Evolutionary conservation across 2,797 vertebrate species (phyloP), one percentile per base, ranked within the genome.

Genomic region (Muscicapa striata): DNA sequence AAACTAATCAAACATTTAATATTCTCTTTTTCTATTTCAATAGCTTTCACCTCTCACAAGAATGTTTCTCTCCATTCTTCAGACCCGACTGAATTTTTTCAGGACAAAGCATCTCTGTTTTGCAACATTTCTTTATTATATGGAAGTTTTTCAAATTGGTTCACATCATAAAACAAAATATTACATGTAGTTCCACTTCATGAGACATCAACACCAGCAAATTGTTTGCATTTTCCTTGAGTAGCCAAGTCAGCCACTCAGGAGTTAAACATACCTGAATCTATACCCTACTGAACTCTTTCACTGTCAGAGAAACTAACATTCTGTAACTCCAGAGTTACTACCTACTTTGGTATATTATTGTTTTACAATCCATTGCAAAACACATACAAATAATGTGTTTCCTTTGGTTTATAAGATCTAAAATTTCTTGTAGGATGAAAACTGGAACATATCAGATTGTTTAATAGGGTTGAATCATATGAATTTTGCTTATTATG

Each of bases 91-190:
- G 52, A 82, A 14, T 8, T 76, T 90, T 80, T 90, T 63, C 72
- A 54, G 45, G 70, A 93, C 77, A 95, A 95, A 84, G 24, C 63
- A 90, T 87, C 59, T 95, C 88, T 96, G 92, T 92, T 94, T 90
- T 79, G 8, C 30, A 55, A 43, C n/a, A 49, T 5, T 73, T 91
- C 51, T 81, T 41, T 74, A 38, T 76, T 91, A 55, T 27, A 51
- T 18, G 19, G n/a, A 93, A 88, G 20, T 22, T 64, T 96, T 93
- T 91, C 43, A 66, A 62, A 76, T 21, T 58, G 13, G 26, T 87
- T 70, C 64, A 93, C 20, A 0, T 67, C 67, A 87, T 89, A 95
- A 95, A 93, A 52, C 40, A 95, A 75, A 92, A 77, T 69, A 57
- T 38, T 58, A 76, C 19, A 64, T 8, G n/a, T 48, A 57, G 63